Conservation (phyloP, 2,113 vertebrate species). For the Andinoacara biseriatus region DNA sequence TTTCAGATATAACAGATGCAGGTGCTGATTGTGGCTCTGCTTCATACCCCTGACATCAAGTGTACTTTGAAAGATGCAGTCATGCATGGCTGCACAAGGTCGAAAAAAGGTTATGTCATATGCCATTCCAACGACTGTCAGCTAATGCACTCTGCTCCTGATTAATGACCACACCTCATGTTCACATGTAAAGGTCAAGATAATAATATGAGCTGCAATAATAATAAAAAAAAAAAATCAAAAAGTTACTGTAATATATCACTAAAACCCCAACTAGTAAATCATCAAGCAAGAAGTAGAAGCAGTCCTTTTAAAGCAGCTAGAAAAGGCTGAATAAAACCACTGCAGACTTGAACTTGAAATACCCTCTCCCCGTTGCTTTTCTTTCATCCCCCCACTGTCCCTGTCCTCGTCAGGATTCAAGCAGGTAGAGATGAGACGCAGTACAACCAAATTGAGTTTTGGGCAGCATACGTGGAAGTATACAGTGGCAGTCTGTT, state of each 20-base stretch:
- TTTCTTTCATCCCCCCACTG: not conserved
- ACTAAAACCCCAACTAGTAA: not conserved
- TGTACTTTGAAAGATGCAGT: slow-evolving; percentile 33
- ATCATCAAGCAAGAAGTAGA: not conserved
- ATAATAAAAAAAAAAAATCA: not conserved
- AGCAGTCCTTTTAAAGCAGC: not conserved
- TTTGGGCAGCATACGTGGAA: slow-evolving; percentile 45
- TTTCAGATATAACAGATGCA: not conserved
- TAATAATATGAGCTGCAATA: slow-evolving; percentile 24
- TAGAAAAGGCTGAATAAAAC: slow-evolving; percentile 16
- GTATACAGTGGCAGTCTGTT: slow-evolving; percentile 65
- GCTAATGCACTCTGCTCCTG: slow-evolving; percentile 41
- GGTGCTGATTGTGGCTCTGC: not conserved
- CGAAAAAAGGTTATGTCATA: slow-evolving; percentile 50
- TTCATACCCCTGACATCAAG: slow-evolving; percentile 10
- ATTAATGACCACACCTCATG: slow-evolving; percentile 32
- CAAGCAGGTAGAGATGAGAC: slow-evolving; percentile 49
- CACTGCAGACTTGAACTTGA: slow-evolving; percentile 38
- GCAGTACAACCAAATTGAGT: slow-evolving; percentile 50
- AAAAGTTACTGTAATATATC: not conserved
- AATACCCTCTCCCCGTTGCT: slow-evolving; percentile 23
- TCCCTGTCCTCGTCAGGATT: slow-evolving; percentile 40
- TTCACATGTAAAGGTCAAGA: slow-evolving; percentile 35
- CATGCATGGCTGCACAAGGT: slow-evolving; percentile 45
- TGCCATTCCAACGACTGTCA: slow-evolving; percentile 24